These are phyloP conservation scores for Falco rusticolus DNA, from an alignment of 2,797 vertebrate species.

Conservation along the genomic window DNA sequence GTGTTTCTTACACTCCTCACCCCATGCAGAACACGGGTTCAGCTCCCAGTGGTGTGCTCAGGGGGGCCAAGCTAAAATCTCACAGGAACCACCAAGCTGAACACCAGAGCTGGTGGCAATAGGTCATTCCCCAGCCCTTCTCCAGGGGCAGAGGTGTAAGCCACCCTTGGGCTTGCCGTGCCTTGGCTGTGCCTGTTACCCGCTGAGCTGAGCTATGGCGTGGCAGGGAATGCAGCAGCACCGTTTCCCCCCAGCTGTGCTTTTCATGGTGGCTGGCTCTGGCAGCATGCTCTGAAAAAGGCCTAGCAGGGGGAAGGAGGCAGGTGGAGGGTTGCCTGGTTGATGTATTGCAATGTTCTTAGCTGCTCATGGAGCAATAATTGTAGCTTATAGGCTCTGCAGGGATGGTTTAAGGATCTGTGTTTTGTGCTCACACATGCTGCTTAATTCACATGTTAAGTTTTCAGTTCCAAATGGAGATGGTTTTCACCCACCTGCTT, in stretches of 20 bases:
- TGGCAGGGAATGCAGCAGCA: background rate
- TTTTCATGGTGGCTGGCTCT: background rate
- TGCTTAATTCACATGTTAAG: slow-evolving; percentile 22
- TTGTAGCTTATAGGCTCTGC: background rate
- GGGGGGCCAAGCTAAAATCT: background rate
- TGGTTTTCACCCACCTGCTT: background rate
- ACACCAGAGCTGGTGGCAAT: background rate
- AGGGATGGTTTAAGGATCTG: slow-evolving; percentile 5
- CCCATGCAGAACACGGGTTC: background rate
- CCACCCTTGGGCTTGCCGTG: background rate
- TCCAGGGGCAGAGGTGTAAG: background rate
- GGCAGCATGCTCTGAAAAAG: background rate
- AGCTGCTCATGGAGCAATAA: background rate
- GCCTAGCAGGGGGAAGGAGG: background rate
- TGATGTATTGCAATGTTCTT: background rate
- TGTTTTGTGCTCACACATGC: background rate
- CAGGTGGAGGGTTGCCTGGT: background rate
- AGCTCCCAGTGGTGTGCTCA: background rate
- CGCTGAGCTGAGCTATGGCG: background rate
- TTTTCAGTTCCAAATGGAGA: background rate
- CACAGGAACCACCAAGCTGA: background rate
- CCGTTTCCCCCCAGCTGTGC: background rate
- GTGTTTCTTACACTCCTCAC: background rate
- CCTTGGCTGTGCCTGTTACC: background rate
- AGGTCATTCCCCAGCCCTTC: background rate